Conservation (phyloP, 2,113 vertebrate species). For the Motacilla tschutschensis region DNA sequence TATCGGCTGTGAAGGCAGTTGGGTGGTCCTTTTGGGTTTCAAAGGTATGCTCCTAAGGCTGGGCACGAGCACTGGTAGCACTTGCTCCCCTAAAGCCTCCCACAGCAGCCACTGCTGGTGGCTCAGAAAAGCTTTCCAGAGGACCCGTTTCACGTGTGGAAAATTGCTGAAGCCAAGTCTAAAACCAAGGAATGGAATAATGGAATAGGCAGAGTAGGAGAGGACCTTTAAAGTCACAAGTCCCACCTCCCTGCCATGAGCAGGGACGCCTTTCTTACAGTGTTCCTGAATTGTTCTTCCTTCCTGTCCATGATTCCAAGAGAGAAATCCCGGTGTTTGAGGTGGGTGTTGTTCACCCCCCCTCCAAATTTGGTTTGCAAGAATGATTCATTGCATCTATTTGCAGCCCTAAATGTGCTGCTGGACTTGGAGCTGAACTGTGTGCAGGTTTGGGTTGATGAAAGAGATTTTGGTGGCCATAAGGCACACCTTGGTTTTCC, state of each 20-base stretch:
- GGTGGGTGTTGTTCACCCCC: not conserved
- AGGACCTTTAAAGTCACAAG: not conserved
- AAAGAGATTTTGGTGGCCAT: not conserved
- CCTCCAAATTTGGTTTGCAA: not conserved
- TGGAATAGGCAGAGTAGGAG: not conserved
- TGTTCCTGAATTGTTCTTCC: not conserved
- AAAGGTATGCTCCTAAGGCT: conserved; percentile 32
- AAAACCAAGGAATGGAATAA: not conserved
- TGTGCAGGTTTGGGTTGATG: not conserved
- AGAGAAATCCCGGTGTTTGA: not conserved
- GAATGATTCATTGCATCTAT: not conserved
- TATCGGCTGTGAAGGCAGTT: conserved; percentile 61
- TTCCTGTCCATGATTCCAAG: not conserved
- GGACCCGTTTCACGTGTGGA: conserved; percentile 57
- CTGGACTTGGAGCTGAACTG: not conserved
- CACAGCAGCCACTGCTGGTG: conserved; percentile 48
- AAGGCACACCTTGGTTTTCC: not conserved
- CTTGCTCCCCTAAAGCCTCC: conserved; percentile 36
- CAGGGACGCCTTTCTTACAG: not conserved
- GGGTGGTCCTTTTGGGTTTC: not conserved
- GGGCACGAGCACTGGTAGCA: conserved; percentile 6
- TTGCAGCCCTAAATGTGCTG: fast-evolving
- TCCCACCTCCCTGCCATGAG: not conserved
- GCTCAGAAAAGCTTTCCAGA: conserved; percentile 45
- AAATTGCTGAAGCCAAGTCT: not conserved